Evolutionary conservation across 2,113 vertebrate genomes (phyloP), one percentile per base, ranked within the genome.

Genomic region (Megalops atlanticus): DNA sequence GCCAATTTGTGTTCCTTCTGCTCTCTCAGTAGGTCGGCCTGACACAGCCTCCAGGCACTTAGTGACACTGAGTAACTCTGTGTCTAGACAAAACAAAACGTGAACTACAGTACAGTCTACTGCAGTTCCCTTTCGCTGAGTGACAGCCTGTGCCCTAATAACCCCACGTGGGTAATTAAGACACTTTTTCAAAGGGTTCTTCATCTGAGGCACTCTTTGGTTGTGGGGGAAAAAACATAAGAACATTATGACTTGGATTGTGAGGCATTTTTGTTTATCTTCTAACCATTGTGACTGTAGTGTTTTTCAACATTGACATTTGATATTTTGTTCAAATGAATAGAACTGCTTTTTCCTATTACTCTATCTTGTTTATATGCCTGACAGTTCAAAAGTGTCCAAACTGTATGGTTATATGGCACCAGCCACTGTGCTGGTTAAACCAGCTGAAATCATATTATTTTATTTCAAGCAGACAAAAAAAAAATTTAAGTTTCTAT

Each of bases 11-110:
- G 16, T 77, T 80, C 31, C 78, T 33, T 72, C 76, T 76, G 41
- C 5, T 58, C 64, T 77, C 76, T 76, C 84, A 84, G 78, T 82
- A 81, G 84, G 84, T 86, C 83, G 83, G 52, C 52, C 38, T 87
- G 86, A 86, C 84, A 79, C 79, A 73, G 82, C 82, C 81, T 77
- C 74, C 74, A 80, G 81, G 80, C 64, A 27, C 76, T 81, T 64
- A 69, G 77, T 69, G 58, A 71, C 58, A 39, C 52, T 21, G 27
- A 73, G 36, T 31, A 80, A 35, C 24, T 16, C 52, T n/a, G 33
- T 69, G 58, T 84, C 81, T 84, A 83, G 84, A 74, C 86, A 39
- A 80, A 75, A 82, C 79, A 75, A 18, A 2, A 39, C 75, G 58
- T 74, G 64, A 36, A 80, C 31, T 36, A 33, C 68, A 52, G 3